Conservation (phyloP, 1,140 invertebrate species). For the Yoshiicerus persimilis region DNA sequence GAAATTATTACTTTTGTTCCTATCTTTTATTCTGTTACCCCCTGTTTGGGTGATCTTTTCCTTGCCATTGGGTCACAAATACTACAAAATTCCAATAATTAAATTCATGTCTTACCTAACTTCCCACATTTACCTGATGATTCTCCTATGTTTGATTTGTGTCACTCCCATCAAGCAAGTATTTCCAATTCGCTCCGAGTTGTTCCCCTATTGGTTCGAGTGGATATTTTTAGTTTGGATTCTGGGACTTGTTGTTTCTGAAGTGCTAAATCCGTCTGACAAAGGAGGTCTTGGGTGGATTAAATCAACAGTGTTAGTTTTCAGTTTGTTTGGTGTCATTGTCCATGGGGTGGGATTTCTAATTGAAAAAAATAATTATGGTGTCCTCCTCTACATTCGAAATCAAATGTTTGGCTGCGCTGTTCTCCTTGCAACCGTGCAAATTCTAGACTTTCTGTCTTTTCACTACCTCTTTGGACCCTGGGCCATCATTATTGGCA, state of each 20-base stretch:
- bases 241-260: slow-evolving; percentile 90
- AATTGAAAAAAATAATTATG: slow-evolving; percentile 71
- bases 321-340: slow-evolving; percentile 87
- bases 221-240: slow-evolving; percentile 94
- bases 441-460: slow-evolving; percentile 93
- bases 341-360: slow-evolving; percentile 78
- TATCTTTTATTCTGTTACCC: slow-evolving; percentile 88
- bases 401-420: slow-evolving; percentile 96
- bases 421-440: slow-evolving; percentile 91
- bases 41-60: slow-evolving; percentile 96
- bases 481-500: slow-evolving; percentile 91
- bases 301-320: slow-evolving; percentile 82
- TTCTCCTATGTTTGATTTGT: slow-evolving; percentile 85
- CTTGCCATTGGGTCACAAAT: slow-evolving; percentile 82
- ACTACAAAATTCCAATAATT: slow-evolving; percentile 93
- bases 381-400: slow-evolving; percentile 82
- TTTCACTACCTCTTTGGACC: slow-evolving; percentile 99
- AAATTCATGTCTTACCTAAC: slow-evolving; percentile 99
- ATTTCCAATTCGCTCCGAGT: slow-evolving; percentile 61
- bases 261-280: slow-evolving; percentile 94
- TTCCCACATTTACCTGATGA: slow-evolving; percentile 95
- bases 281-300: slow-evolving; percentile 92
- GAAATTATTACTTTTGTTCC: slow-evolving; percentile 88
- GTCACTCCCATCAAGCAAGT: slow-evolving; percentile 85
- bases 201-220: slow-evolving; percentile 80